Percentiles rank a stretch among this genome's conserved stretches.
Evolutionary conservation across 1,140 invertebrate species (phyloP).

Genomic region (Drosophila lacertosa): DNA sequence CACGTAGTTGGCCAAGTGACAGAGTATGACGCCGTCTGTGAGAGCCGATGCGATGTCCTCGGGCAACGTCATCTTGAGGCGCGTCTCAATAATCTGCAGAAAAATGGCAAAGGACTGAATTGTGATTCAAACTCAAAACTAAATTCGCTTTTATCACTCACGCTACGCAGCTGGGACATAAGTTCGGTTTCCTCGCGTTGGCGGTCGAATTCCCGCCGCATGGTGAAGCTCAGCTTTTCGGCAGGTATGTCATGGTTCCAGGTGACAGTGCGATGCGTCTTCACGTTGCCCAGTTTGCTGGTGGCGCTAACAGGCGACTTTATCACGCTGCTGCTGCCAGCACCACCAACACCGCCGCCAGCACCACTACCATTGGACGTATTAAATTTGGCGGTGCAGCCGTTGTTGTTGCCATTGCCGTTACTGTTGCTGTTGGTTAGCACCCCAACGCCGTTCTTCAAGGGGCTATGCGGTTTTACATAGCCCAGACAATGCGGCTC

Average conservation of each 20-base stretch:
- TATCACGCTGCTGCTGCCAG: conserved; percentile 38
- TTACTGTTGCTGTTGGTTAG: conserved; percentile 34
- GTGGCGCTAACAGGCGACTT: conserved; percentile 83
- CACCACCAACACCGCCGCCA: background rate
- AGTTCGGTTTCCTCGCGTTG: conserved; percentile 95
- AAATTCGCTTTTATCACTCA: conserved; percentile 84
- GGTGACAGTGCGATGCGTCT: conserved; percentile 80
- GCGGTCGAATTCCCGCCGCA: conserved; percentile 95
- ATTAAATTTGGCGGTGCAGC: conserved; percentile 48
- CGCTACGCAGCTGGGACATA: conserved; percentile 92
- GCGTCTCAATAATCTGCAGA: conserved; percentile 93
- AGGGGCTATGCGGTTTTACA: conserved; percentile 89
- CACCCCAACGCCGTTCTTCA: conserved; percentile 84
- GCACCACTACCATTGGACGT: conserved; percentile 61
- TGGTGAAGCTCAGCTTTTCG: conserved; percentile 95
- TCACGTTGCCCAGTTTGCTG: conserved; percentile 64
- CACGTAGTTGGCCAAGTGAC: conserved; percentile 96
- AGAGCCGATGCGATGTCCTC: conserved; percentile 94
- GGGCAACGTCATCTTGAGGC: conserved; percentile 94
- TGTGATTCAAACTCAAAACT: background rate
- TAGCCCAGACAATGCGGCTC: conserved; percentile 85
- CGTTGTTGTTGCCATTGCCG: conserved; percentile 10
- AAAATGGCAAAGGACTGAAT: background rate
- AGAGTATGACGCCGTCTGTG: conserved; percentile 95
- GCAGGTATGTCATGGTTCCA: conserved; percentile 89